A percentile compares a stretch with the other conserved stretches of the same genome.
Conservation (phyloP, 1,140 invertebrate genomes). For the Halictus rubicundus region DNA sequence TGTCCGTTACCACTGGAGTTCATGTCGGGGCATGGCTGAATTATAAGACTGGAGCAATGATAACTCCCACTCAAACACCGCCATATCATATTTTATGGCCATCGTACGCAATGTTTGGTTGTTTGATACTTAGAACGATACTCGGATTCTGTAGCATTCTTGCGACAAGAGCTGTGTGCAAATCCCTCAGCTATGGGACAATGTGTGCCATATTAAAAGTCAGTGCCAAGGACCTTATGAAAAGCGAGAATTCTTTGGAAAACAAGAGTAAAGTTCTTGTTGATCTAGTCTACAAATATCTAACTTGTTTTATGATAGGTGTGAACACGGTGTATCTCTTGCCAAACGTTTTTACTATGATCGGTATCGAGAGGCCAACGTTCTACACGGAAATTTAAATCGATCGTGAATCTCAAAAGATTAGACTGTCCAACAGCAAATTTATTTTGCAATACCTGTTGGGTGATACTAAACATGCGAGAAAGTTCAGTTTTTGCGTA, state of each 20-base stretch:
- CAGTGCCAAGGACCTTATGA: conserved; percentile 83
- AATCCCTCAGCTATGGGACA: conserved; percentile 85
- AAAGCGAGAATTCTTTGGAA: conserved; percentile 83
- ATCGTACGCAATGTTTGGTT: conserved; percentile 85
- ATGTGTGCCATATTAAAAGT: conserved; percentile 86
- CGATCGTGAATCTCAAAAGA: background rate
- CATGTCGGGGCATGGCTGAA: conserved; percentile 91
- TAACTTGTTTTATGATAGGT: conserved; percentile 88
- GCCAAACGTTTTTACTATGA: conserved; percentile 88
- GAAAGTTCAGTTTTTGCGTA: no score
- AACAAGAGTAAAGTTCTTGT: conserved; percentile 87
- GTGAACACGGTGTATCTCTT: conserved; percentile 89
- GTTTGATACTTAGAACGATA: conserved; percentile 85
- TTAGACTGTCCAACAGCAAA: no score
- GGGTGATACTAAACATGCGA: no score
- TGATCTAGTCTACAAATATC: conserved; percentile 90
- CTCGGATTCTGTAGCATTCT: conserved; percentile 88
- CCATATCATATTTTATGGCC: conserved; percentile 91
- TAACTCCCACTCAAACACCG: conserved; percentile 79
- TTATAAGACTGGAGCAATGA: conserved; percentile 87
- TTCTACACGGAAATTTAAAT: conserved; percentile 92
- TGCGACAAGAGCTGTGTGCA: conserved; percentile 85
- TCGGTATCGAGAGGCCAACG: conserved; percentile 89
- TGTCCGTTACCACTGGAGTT: conserved; percentile 90
- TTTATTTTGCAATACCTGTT: no score